phyloP scores from a whole-genome alignment of 2,888 invertebrate genomes.

The Saturnia pavonia region DNA sequence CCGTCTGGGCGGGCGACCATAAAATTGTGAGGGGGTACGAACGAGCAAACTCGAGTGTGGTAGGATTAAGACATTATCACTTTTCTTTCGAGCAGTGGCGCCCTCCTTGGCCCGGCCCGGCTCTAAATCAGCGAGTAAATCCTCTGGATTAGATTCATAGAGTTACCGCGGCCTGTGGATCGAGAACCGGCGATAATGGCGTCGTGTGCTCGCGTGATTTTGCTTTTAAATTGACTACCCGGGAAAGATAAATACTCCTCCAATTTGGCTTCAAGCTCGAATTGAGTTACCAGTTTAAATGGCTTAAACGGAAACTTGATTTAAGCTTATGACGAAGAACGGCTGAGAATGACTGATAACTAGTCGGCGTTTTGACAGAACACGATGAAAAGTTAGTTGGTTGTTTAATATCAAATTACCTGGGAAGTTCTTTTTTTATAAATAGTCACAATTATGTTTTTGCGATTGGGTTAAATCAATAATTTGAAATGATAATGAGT shows the following conservation, averaged over 20 bases:
- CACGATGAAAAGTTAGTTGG: slow-evolving; percentile 6
- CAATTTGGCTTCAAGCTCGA: slow-evolving; percentile 64
- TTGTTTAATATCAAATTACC: background rate
- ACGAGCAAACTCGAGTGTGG: slow-evolving; percentile 75
- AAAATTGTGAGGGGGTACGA: slow-evolving; percentile 65
- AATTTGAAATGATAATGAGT: background rate
- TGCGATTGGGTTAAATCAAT: background rate
- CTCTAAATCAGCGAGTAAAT: slow-evolving; percentile 82
- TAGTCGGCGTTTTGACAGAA: slow-evolving; percentile 44
- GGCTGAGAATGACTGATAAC: slow-evolving; percentile 68
- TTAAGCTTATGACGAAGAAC: slow-evolving; percentile 65
- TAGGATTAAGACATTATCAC: slow-evolving; percentile 86
- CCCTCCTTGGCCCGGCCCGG: slow-evolving; percentile 69
- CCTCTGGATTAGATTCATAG: slow-evolving; percentile 82
- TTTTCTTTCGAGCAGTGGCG: slow-evolving; percentile 82
- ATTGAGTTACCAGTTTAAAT: slow-evolving; percentile 68
- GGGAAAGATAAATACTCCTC: slow-evolving; percentile 75
- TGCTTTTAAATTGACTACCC: slow-evolving; percentile 79
- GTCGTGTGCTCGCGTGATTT: slow-evolving; percentile 79
- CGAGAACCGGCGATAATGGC: slow-evolving; percentile 75
- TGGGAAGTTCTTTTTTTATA: background rate
- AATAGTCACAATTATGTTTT: background rate
- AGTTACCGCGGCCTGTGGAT: slow-evolving; percentile 79
- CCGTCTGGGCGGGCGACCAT: slow-evolving; percentile 79
- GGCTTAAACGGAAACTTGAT: slow-evolving; percentile 61